Evolutionary conservation across 2,113 vertebrate species (phyloP), one percentile per base, ranked within the genome.

Genomic region (Sceloporus undulatus): DNA sequence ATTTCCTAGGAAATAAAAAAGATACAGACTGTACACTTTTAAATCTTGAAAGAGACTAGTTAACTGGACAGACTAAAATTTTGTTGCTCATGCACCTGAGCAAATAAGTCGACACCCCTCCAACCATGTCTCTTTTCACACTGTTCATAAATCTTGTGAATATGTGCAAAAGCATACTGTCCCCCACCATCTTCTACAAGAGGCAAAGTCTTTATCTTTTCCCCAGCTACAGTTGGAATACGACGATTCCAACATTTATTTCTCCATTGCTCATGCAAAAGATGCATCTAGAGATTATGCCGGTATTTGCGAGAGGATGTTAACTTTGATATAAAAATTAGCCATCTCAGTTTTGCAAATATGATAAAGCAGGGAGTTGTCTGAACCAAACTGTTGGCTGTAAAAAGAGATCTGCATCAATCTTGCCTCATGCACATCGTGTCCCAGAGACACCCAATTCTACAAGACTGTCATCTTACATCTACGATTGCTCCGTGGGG

Each of bases 231-330:
- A 85, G n/a, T 91, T 88, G 82, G 73, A 93, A 88, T 34, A 1
- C 59, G 94, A 92, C 96, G 93, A 91, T 90, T 94, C 90, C 40
- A 76, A 40, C 91, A 90, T 95, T 86, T 92, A 91, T 95, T 96
- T 85, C 81, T 77, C 66, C 27, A 79, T 88, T 90, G 89, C 77
- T 94, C 92, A 87, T 90, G 95, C 95, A 92, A 92, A 96, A 93
- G 96, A 93, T 95, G 95, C 89, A 92, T 85, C 89, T 16, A 91
- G 94, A 94, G 95, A 97, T 97, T 96, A 97, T 98, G 97, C 95
- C 97, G 97, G 97, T 97, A 98, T 97, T 98, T 98, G 96, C 96
- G 96, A 96, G 93, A 97, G 98, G 98, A 97, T 96, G 96, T 97
- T 96, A 95, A 94, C 94, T 94, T 96, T 92, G 94, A 97, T 97